A percentile compares a stretch with the other conserved stretches of the same genome.
phyloP scores from a whole-genome alignment of 2,888 invertebrate species.

The Lycaena phlaeas region DNA sequence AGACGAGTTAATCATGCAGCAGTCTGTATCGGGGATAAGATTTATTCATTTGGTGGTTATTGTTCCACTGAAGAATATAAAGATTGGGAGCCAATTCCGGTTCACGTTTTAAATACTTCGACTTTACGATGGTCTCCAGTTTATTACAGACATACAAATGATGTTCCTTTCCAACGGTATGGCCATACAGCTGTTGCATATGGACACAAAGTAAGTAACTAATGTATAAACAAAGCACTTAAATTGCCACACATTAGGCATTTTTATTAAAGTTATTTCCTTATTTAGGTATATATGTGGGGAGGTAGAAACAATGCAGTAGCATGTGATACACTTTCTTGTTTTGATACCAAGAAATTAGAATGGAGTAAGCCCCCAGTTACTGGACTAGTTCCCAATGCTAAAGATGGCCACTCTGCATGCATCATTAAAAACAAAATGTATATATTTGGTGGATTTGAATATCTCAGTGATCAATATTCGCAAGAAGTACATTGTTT shows the following conservation, averaged over 20 bases:
- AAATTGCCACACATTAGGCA: not conserved
- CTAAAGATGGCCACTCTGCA: slow-evolving; percentile 93
- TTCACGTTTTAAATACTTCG: slow-evolving; percentile 86
- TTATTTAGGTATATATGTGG: slow-evolving; percentile 83
- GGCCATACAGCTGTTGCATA: slow-evolving; percentile 93
- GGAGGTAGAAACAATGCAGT: slow-evolving; percentile 91
- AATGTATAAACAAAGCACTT: not conserved
- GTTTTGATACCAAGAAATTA: slow-evolving; percentile 82
- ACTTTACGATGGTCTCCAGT: slow-evolving; percentile 74
- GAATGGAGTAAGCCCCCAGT: slow-evolving; percentile 79
- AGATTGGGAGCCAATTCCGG: slow-evolving; percentile 85
- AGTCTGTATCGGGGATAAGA: slow-evolving; percentile 81
- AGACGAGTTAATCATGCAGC: slow-evolving; percentile 94
- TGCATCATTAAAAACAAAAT: slow-evolving; percentile 84
- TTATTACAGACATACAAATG: slow-evolving; percentile 60
- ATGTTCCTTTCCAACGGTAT: slow-evolving; percentile 87
- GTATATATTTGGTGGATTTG: slow-evolving; percentile 94
- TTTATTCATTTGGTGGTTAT: slow-evolving; percentile 94
- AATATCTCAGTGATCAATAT: slow-evolving; percentile 86
- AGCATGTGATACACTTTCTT: slow-evolving; percentile 85
- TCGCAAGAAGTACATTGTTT: slow-evolving; percentile 84
- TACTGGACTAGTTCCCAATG: slow-evolving; percentile 81
- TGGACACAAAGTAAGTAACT: slow-evolving; percentile 71
- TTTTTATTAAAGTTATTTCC: not conserved
- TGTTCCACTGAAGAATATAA: slow-evolving; percentile 88